Evolutionary conservation across 1,140 invertebrate genomes (phyloP), one percentile per base, ranked within the genome.

Genomic region (Cyclina sinensis): DNA sequence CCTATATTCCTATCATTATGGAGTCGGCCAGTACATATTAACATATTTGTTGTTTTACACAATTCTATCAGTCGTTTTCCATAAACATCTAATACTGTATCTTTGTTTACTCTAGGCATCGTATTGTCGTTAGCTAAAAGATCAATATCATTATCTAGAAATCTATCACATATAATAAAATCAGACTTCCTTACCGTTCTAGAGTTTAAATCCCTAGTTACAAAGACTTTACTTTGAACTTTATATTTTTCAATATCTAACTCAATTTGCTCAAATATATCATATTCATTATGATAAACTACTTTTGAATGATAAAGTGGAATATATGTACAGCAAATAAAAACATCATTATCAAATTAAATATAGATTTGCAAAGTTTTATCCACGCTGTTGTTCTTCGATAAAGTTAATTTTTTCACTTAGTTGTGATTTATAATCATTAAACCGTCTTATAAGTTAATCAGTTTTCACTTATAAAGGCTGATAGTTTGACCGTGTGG

Each of bases 161-260:
- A 80, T 57, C 54, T 57, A 62, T 80, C 78, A 80, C 32, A 80
- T 37, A 35, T 1, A 0, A 80, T 37, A 62, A 35, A 80, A 62
- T 80, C 51, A n/a, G 24, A 21, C 46, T 59, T 32, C 57, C 32
- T 62, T 30, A 27, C 48, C 12, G 48, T 80, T 2, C 78, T 2
- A 62, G 48, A 59, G 32, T 80, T 80, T 35, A 80, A 80, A 24
- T 78, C 74, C 0, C 74, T 43, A 24, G 46, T 78, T n/a, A 78
- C 5, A 14, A 54, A 27, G 4, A 59, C 24, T 59, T 57, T 80
- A 3, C 78, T 51, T 16, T 18, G 30, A 14, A 30, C 7, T 16
- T 62, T 80, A 80, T 32, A 80, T 24, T 80, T 80, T 80, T 80
- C 78, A n/a, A 80, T 80, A 11, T 51, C 78, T 39, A 37, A 62